Evolutionary conservation across 1,140 invertebrate genomes (phyloP).

Genomic region (Lepidurus arcticus): DNA sequence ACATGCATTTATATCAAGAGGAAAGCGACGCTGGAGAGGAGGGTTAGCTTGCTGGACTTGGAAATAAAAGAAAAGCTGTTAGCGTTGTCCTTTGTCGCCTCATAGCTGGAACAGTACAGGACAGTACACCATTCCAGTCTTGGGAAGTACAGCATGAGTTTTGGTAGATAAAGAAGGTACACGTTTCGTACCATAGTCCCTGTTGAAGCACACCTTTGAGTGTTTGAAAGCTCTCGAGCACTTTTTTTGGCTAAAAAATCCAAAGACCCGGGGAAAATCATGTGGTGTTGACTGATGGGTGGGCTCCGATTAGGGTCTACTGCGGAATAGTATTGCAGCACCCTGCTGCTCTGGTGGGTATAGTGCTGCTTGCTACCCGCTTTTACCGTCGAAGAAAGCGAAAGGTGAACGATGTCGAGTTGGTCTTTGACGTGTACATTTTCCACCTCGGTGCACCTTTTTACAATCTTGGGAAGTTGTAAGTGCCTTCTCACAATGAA

Average conservation of each 20-base stretch:
- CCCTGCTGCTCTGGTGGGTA: background rate
- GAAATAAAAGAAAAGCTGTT: background rate
- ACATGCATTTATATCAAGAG: no score
- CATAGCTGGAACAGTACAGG: background rate
- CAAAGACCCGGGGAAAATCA: background rate
- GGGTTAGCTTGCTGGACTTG: background rate
- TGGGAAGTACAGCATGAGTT: background rate
- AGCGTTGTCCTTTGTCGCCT: background rate
- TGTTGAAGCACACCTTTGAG: background rate
- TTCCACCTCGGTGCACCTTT: conserved; percentile 15
- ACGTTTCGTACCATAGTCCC: background rate
- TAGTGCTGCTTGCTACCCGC: background rate
- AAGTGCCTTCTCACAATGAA: background rate
- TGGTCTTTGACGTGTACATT: background rate
- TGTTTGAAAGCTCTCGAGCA: conserved; percentile 3
- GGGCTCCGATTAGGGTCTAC: background rate
- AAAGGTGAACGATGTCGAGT: background rate
- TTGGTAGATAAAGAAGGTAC: background rate
- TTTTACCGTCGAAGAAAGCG: background rate
- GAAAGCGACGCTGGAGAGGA: no score
- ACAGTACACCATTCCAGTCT: background rate
- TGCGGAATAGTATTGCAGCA: background rate
- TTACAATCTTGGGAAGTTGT: background rate
- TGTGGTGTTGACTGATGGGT: background rate
- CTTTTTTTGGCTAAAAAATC: background rate